Conservation (phyloP, 2,797 vertebrate species). For the Pogoniulus pusillus region DNA sequence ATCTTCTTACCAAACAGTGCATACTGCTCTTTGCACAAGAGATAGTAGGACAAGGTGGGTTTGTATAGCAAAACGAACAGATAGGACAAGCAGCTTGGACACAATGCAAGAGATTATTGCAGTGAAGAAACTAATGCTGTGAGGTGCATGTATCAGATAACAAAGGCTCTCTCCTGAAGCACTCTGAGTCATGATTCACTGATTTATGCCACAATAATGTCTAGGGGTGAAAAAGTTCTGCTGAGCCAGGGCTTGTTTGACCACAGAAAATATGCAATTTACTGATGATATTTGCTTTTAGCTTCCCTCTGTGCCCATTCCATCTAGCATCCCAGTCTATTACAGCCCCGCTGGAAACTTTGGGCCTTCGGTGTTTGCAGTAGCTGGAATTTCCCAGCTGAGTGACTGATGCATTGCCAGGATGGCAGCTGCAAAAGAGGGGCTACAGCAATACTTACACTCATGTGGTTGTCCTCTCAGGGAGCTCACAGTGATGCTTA, state of each 20-base stretch:
- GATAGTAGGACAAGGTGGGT: not conserved
- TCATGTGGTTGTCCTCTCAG: not conserved
- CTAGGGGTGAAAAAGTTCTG: constrained; percentile 18
- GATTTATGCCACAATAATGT: not conserved
- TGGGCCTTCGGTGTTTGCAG: constrained; percentile 30
- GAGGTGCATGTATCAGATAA: not conserved
- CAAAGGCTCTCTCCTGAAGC: not conserved
- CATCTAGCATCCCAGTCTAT: not conserved
- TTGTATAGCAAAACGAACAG: not conserved
- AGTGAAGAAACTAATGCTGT: not conserved
- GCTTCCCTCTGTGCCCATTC: constrained; percentile 31
- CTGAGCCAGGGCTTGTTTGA: constrained; percentile 22
- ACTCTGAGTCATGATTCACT: not conserved
- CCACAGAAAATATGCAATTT: constrained; percentile 35
- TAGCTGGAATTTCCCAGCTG: constrained; percentile 45
- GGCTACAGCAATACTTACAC: not conserved
- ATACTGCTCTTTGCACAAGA: not conserved
- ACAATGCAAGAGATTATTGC: not conserved
- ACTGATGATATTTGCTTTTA: constrained; percentile 30
- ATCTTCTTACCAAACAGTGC: not conserved
- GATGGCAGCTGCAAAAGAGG: not conserved
- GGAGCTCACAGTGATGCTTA: not conserved
- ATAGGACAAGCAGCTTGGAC: not conserved
- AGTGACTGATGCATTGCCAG: constrained; percentile 15
- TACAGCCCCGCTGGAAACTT: not conserved